Conservation (phyloP, 2,888 invertebrate species). For the Alsophila aescularia region DNA sequence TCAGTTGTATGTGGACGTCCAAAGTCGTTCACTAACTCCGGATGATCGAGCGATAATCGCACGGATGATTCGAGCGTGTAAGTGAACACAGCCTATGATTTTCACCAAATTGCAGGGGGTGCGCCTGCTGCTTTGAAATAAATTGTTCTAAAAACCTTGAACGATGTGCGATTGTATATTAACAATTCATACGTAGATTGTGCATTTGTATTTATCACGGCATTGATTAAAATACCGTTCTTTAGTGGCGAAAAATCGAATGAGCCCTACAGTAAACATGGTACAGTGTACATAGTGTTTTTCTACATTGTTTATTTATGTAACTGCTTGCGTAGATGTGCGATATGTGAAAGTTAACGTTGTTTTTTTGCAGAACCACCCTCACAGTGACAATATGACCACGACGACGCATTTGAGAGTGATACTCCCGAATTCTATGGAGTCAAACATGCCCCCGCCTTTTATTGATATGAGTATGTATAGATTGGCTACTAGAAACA, state of each 20-base stretch:
- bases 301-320: conserved; percentile 61
- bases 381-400: conserved; percentile 63
- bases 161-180: conserved; percentile 49
- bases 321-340: conserved; percentile 58
- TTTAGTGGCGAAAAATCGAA: background rate
- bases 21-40: no score
- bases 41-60: no score
- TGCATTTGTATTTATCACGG: conserved; percentile 35
- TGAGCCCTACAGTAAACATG: conserved; percentile 43
- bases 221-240: background rate
- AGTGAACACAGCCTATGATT: background rate
- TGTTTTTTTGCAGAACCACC: conserved; percentile 67
- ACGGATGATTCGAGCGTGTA: no score
- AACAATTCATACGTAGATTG: conserved; percentile 46
- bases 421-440: conserved; percentile 66
- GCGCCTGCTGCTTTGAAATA: conserved; percentile 47
- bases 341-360: conserved; percentile 58
- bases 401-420: conserved; percentile 71
- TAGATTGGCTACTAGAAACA: conserved; percentile 21
- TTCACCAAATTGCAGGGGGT: conserved; percentile 37
- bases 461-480: conserved; percentile 72
- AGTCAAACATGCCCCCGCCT: conserved; percentile 64
- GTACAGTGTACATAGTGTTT: conserved; percentile 51
- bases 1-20: no score
- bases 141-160: conserved; percentile 59